Conservation (phyloP, 2,797 vertebrate species). For the Pristis pectinata region DNA sequence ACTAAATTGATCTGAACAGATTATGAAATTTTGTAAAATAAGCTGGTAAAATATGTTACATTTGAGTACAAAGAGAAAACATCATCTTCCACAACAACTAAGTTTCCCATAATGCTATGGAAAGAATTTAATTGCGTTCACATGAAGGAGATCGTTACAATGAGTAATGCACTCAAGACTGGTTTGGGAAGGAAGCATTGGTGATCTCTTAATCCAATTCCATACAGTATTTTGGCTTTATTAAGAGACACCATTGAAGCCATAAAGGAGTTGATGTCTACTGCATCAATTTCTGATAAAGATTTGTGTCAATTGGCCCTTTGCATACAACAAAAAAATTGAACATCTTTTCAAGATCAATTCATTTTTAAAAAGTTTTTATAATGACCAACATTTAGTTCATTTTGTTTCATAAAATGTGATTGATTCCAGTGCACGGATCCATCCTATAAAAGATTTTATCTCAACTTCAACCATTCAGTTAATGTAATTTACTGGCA, state of each 20-base stretch:
- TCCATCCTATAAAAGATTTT: neutral
- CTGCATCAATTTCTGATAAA: neutral
- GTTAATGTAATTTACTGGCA: neutral
- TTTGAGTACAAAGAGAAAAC: neutral
- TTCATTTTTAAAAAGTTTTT: neutral
- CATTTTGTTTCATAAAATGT: too few species aligned
- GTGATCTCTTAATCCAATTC: constrained; percentile 8
- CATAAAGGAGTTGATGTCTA: neutral
- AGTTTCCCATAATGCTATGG: neutral
- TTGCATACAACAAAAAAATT: neutral
- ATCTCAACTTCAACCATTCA: neutral
- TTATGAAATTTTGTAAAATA: neutral
- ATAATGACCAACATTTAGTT: too few species aligned
- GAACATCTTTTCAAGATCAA: neutral
- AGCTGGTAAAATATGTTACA: neutral
- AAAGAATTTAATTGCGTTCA: neutral
- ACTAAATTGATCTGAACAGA: neutral
- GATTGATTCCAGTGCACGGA: too few species aligned
- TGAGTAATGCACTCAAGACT: neutral
- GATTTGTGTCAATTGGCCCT: neutral
- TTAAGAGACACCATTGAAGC: neutral
- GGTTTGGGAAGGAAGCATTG: neutral
- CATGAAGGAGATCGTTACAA: neutral
- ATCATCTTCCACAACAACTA: constrained; percentile 6
- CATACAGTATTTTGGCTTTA: neutral